phyloP scores from a whole-genome alignment of 2,888 invertebrate genomes.

The Drosophila mimetica region DNA sequence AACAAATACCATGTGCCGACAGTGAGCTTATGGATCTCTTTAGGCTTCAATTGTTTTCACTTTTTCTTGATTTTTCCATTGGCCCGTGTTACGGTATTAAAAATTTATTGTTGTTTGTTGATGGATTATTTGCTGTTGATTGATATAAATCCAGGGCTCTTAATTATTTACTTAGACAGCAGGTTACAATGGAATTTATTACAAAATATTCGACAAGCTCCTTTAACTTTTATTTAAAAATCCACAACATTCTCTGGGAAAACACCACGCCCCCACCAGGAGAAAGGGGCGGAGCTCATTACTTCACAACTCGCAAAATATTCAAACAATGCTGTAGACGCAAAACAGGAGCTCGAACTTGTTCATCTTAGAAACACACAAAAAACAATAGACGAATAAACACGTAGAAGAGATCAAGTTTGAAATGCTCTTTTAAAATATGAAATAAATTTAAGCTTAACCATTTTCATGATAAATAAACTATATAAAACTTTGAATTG shows the following conservation, averaged over 20 bases:
- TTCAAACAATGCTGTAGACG: constrained; percentile 67
- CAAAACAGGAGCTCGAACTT: constrained; percentile 39
- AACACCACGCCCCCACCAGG: constrained; percentile 53
- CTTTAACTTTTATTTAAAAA: neutral
- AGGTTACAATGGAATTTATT: neutral
- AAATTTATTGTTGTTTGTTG: constrained; percentile 33
- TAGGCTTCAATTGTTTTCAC: constrained; percentile 53
- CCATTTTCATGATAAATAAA: too few relatives aligned
- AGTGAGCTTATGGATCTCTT: constrained; percentile 41
- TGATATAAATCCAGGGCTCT: constrained; percentile 16
- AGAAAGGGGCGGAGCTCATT: constrained; percentile 56
- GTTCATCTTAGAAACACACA: constrained; percentile 2
- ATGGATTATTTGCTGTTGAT: constrained; percentile 35
- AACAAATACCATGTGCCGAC: constrained; percentile 61
- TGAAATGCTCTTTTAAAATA: constrained; percentile 4
- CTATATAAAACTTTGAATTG: too few relatives aligned
- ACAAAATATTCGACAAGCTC: neutral
- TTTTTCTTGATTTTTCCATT: constrained; percentile 12
- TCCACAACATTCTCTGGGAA: neutral
- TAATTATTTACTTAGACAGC: constrained; percentile 23
- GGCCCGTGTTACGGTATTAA: constrained; percentile 23
- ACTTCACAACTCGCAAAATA: constrained; percentile 62
- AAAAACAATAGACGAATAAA: neutral
- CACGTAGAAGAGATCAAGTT: neutral
- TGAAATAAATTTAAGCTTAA: neutral